These are phyloP conservation scores for Catamblyrhynchus diadema DNA, from an alignment of 2,797 vertebrate species.

Conservation along the genomic window DNA sequence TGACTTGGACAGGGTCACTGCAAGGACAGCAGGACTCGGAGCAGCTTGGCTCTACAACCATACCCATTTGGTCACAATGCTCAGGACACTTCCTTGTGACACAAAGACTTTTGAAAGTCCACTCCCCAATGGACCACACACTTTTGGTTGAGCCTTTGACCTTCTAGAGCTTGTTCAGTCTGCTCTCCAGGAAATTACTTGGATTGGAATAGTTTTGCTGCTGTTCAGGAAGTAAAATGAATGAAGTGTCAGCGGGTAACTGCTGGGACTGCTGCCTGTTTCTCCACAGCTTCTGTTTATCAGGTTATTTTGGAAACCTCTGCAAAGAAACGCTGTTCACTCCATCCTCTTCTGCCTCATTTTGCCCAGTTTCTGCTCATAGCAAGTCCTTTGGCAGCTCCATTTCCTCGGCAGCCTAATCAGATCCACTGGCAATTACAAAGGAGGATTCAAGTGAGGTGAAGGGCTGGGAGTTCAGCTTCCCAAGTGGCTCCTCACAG, in stretches of 20 bases:
- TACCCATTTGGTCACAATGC: neutral
- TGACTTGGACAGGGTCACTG: neutral
- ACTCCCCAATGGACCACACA: neutral
- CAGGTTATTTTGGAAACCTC: neutral
- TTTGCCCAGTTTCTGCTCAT: neutral
- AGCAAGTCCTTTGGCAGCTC: conserved; percentile 1
- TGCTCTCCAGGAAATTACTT: neutral
- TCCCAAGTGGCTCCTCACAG: neutral
- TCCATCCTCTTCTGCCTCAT: neutral
- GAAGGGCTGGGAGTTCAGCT: neutral
- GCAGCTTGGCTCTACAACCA: rapidly evolving
- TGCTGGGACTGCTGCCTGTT: neutral
- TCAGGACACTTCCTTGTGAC: neutral
- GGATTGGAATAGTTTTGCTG: neutral
- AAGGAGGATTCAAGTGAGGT: neutral
- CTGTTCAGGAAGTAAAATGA: conserved; percentile 21
- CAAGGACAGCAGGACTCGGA: neutral
- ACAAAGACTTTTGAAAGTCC: neutral
- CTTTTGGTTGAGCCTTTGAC: neutral
- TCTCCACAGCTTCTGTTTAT: neutral
- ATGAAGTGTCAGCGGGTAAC: neutral
- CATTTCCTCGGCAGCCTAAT: conserved; percentile 50
- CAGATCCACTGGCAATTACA: conserved; percentile 33
- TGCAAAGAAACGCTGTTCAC: neutral
- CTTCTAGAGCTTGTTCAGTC: neutral